Percentiles rank a stretch among this genome's conserved stretches.
phyloP scores from a whole-genome alignment of 2,113 vertebrate species.

The Petroica traversi region DNA sequence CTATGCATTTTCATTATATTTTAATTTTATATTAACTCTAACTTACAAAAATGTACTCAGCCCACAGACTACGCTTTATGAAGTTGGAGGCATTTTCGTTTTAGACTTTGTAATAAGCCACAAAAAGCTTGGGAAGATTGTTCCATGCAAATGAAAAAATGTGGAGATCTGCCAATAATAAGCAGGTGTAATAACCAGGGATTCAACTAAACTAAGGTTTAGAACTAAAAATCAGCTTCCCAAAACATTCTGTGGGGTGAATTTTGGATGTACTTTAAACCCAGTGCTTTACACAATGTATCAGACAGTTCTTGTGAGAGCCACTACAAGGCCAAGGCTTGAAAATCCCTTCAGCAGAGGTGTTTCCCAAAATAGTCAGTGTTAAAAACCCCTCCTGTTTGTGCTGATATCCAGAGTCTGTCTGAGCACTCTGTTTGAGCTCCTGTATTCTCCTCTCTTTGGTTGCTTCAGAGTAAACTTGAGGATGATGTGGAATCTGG shows the following conservation, averaged over 20 bases:
- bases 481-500: constrained; percentile 81
- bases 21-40: not conserved
- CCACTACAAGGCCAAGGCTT: not conserved
- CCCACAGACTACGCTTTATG: not conserved
- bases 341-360: not conserved
- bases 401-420: not conserved
- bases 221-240: not conserved
- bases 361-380: not conserved
- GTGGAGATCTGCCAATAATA: not conserved
- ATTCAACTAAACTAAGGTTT: not conserved
- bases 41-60: not conserved
- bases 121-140: not conserved
- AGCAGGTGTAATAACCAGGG: not conserved
- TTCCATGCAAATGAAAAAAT: not conserved
- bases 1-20: not conserved
- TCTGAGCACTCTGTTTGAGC: not conserved
- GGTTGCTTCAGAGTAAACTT: constrained; percentile 73
- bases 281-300: fast-evolving
- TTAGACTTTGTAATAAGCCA: not conserved
- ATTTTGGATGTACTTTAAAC: not conserved
- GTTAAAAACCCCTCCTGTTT: not conserved
- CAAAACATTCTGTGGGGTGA: not conserved
- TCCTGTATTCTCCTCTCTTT: not conserved
- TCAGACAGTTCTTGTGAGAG: not conserved
- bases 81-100: not conserved